These are phyloP conservation scores for Theretra japonica DNA, from an alignment of 2,888 invertebrate species.

Conservation along the genomic window DNA sequence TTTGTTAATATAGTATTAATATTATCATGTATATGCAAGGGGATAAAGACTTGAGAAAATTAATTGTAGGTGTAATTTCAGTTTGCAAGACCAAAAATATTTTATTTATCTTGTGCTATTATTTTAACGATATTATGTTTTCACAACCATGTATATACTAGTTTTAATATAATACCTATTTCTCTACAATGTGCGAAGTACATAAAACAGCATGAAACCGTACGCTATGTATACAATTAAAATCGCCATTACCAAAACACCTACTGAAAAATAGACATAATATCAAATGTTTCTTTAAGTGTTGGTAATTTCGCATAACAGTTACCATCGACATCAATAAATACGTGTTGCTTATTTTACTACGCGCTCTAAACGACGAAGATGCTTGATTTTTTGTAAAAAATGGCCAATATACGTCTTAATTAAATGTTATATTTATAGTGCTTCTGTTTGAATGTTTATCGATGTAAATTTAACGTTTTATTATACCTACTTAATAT, in stretches of 20 bases:
- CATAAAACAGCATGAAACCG: not conserved
- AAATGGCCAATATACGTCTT: slow-evolving; percentile 43
- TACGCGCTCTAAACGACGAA: slow-evolving; percentile 14
- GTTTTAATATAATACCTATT: too few species aligned
- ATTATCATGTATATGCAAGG: too few species aligned
- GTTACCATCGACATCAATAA: slow-evolving; percentile 23
- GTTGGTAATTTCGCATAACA: slow-evolving; percentile 26
- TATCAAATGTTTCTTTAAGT: not conserved
- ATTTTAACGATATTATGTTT: not conserved
- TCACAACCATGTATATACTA: too few species aligned
- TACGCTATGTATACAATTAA: slow-evolving; percentile 2
- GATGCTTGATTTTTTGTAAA: slow-evolving; percentile 24
- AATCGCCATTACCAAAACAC: slow-evolving; percentile 13
- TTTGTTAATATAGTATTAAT: not conserved
- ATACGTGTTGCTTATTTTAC: slow-evolving; percentile 27
- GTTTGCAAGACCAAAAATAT: too few species aligned
- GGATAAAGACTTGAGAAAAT: too few species aligned
- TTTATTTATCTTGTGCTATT: not conserved
- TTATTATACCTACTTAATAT: slow-evolving; percentile 29
- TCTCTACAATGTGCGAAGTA: slow-evolving; percentile 1
- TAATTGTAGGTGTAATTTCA: too few species aligned
- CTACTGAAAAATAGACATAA: slow-evolving; percentile 15
- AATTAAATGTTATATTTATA: slow-evolving; percentile 47
- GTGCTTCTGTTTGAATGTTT: slow-evolving; percentile 34
- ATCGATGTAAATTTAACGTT: slow-evolving; percentile 32